Base-by-base conservation (phyloP, 2,888 invertebrate species). In the Lycia hirtaria region DNA sequence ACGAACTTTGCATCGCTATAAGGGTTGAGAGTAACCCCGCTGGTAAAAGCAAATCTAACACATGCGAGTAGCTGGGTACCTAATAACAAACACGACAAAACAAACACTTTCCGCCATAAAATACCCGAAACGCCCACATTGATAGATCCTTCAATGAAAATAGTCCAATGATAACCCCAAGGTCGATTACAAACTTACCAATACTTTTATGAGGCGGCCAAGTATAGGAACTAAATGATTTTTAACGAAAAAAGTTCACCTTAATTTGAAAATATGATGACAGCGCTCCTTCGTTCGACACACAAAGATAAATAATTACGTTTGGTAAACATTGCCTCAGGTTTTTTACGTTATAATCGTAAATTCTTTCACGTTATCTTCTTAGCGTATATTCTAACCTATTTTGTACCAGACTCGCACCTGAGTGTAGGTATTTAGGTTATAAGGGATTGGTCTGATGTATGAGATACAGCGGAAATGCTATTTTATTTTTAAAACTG, bases 361-460 rank as follows among this genome's bases (percentile, higher is more conserved):
- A 74, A 76, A 78, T 76, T 75, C 69, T 75, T 73, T 71, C 60
- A 65, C 73, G 51, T 74, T 79, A 80, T 77, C 80, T 72, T 52
- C 51, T 41, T 61, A 67, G 56, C 62, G 68, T 64, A 64, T 64
- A 71, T 67, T 66, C 64, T 60, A 60, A 59, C 54, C 65, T 66
- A 68, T 60, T 60, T 68, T 64, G 56, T 66, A 67, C 72, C 72
- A 68, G 59, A 70, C 69, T 68, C 65, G 56, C 65, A 62, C 49
- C 60, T 64, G 65, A 54, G 38, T 60, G 48, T 44, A 24, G 38
- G 22, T 28, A 41, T 48, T 60, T 60, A 53, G 60, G 54, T 62
- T 75, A 75, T 74, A 75, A 72, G 60, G 55, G 24, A 24, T 15
- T 55, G 68, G 60, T 35, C 12, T 51, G 72, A 73, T 47, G 24